Conservation (phyloP, 2,888 invertebrate genomes). For the Lasioglossum morio region DNA sequence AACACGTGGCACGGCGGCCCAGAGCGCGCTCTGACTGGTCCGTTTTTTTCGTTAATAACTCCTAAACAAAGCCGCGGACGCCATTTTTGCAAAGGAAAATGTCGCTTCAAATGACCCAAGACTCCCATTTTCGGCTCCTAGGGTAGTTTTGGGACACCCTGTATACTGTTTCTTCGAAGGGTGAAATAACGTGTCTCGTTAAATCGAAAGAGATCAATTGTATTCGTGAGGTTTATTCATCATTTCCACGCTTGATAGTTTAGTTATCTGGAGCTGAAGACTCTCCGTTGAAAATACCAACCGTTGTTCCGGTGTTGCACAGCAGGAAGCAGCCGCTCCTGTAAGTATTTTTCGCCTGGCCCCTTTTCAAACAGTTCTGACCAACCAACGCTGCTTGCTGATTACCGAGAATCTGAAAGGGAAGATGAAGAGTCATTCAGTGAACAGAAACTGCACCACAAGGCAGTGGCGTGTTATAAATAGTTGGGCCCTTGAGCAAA, state of each 20-base stretch:
- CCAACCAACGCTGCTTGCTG: conserved; percentile 98
- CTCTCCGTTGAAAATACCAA: conserved; percentile 72
- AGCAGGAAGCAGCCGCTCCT: conserved; percentile 97
- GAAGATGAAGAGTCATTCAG: not conserved
- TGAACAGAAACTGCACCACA: not conserved
- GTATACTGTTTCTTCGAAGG: too few species aligned
- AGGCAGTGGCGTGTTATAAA: too few species aligned
- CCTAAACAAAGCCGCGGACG: too few species aligned
- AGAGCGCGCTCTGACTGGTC: too few species aligned
- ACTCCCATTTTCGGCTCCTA: too few species aligned
- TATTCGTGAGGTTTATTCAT: not conserved
- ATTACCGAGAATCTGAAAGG: conserved; percentile 93
- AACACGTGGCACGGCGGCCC: too few species aligned
- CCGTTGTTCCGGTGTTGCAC: conserved; percentile 95
- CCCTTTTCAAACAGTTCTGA: conserved; percentile 94
- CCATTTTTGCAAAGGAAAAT: too few species aligned
- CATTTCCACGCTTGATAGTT: not conserved
- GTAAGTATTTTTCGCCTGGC: conserved; percentile 97
- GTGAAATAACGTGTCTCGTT: too few species aligned
- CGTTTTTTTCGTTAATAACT: too few species aligned
- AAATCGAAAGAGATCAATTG: not conserved
- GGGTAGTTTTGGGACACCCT: too few species aligned
- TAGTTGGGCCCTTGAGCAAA: too few species aligned
- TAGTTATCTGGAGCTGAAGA: not conserved
- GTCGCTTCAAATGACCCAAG: too few species aligned